Percentiles rank a stretch among this genome's conserved stretches.
phyloP scores from a whole-genome alignment of 2,113 vertebrate species.

The Tringa solitaria region DNA sequence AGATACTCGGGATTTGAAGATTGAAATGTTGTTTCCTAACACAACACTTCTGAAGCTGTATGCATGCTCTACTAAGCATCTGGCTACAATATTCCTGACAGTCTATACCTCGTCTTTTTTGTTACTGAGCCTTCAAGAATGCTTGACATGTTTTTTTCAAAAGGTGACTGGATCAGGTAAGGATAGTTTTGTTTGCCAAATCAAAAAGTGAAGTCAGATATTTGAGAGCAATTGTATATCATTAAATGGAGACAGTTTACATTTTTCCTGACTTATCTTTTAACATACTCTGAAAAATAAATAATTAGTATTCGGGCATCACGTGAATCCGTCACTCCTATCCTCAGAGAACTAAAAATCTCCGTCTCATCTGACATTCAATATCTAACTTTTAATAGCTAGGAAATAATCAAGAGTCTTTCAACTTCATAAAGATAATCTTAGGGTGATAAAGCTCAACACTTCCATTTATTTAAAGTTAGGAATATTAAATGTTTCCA shows the following conservation, averaged over 20 bases:
- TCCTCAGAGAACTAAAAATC: neutral
- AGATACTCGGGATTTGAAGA: constrained; percentile 33
- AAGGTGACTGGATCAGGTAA: neutral
- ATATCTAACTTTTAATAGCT: neutral
- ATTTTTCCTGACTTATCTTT: neutral
- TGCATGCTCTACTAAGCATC: constrained; percentile 30
- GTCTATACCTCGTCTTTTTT: neutral
- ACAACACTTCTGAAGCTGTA: neutral
- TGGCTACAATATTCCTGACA: neutral
- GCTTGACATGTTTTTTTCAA: neutral
- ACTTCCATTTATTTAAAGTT: neutral
- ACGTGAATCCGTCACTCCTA: neutral
- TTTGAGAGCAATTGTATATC: neutral
- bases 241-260: neutral
- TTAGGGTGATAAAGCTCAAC: neutral
- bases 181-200: neutral
- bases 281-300: neutral
- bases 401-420: neutral
- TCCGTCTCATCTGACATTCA: neutral
- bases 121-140: neutral
- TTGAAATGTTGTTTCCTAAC: constrained; percentile 11
- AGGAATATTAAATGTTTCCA: neutral
- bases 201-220: neutral
- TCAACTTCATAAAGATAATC: neutral
- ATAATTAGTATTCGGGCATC: neutral